Base-by-base conservation (phyloP, 1,140 invertebrate species). In the Megathymus violae region DNA sequence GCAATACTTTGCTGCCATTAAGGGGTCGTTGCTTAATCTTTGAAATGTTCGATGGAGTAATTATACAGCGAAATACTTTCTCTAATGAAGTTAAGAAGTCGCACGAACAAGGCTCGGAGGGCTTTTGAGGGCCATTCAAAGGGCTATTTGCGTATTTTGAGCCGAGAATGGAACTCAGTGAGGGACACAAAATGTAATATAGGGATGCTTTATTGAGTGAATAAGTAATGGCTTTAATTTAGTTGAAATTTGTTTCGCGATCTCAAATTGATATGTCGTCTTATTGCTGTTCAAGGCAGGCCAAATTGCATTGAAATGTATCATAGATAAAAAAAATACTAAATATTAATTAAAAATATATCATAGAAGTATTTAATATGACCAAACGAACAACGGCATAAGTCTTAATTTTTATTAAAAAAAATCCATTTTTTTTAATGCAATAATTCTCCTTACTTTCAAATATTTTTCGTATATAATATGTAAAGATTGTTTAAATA, bases 41-140 rank as follows among this genome's bases (percentile, higher is more conserved):
- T 61, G 58, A 62, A 70, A 76, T 74, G 52, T 68, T 62, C 67
- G 65, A 73, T 65, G 61, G 71, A 76, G 67, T 65, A 69, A 78
- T 72, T 74, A 67, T 50, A 62, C 36, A 56, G 47, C 31, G 56
- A 46, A 69, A 72, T 69, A 41, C 66, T 67, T 66, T 69, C 61
- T 71, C 66, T 80, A 78, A 84, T 84, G 78, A 81, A 84, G 63
- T 80, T 77, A 69, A 71, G 68, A 75, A 73, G 60, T 74, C 56
- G 22, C 46, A 27, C 27, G 41, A 44, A 59, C 41, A 46, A 31
- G 16, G 54, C 54, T 17, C 43, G 25, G 25, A 46, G 27, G 54
- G 54, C 41, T 36, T 36, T 36, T 36, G 34, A 43, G 19, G 51
- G 16, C 44, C 31, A 60, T 40, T 60, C 16, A 60, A 48, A 48